Base-by-base conservation (phyloP, 1,140 invertebrate species). In the Samia ricini region DNA sequence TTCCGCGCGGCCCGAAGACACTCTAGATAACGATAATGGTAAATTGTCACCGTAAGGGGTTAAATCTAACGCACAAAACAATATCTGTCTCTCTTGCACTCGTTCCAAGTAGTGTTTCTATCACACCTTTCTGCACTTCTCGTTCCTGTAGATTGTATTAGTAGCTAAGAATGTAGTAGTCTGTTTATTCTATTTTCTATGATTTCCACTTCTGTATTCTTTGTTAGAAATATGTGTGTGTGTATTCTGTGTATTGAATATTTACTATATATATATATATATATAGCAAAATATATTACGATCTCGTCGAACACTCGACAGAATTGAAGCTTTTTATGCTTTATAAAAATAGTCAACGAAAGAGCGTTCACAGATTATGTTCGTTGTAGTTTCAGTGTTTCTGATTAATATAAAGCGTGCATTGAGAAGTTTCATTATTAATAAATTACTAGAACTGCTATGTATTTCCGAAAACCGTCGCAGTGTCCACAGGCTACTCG, bases 1-100 rank as follows among this genome's bases (percentile, higher is more conserved):
- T 60, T 76, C 83, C 8, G 42, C 68, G 51, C 68, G 51, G 51
- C 54, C 59, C 56, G 65, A 71, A 33, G 68, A 71, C 64, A 60
- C 61, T 61, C 63, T 76, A 63, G 74, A 77, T 29, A 75, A 81
- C 18, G 77, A 81, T 23, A 78, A 84, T 64, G 86, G 85, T 87
- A 87, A 84, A 74, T 61, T 33, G 20, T n/a, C 10, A 12, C 26
- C 1, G 10, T 10, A 6, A 21, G 6, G 5, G 24, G 52, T 24
- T n/a, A n/a, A n/a, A 18, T 7, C 20, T n/a, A 4, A 24, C 24
- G 20, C 52, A 22, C 22, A 22, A 18, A 21, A 12, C 10, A 24
- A 23, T 19, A 42, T n/a, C 56, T 26, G 6, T 60, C 59, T 63
- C 52, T 63, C 54, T 58, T 58, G 24, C 56, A 56, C 60, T 62